Conservation (phyloP, 2,113 vertebrate species). For the Mastomys coucha region DNA sequence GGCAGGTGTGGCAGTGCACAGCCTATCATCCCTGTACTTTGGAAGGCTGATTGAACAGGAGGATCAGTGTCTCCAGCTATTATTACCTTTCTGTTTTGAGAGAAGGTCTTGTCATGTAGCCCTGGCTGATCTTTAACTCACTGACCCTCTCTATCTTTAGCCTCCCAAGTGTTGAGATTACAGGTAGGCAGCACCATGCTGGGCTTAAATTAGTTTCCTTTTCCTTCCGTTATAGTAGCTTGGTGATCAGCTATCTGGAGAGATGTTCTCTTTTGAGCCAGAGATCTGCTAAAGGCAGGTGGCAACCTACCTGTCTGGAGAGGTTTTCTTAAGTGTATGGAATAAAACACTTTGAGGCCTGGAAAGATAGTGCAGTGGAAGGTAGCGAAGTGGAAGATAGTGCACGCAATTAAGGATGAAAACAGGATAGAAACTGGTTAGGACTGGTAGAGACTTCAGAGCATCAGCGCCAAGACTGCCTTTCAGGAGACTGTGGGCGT, state of each 20-base stretch:
- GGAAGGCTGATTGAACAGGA: neutral
- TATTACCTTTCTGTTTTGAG: neutral
- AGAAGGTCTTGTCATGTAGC: neutral
- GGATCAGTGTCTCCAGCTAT: neutral
- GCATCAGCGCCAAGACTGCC: neutral
- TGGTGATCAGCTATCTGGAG: slow-evolving; percentile 1
- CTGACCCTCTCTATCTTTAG: neutral
- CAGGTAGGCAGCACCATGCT: neutral
- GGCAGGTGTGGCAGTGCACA: neutral
- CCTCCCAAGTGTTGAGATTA: neutral
- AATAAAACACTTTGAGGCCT: neutral
- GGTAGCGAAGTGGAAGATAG: neutral
- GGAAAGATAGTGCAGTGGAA: neutral
- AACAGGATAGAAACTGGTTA: neutral
- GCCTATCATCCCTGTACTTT: neutral
- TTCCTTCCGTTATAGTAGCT: neutral
- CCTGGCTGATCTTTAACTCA: neutral
- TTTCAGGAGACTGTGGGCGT: neutral
- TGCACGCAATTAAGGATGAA: neutral
- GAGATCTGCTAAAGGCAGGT: neutral
- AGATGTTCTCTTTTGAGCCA: neutral
- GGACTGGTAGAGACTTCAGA: neutral
- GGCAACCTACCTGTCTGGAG: neutral
- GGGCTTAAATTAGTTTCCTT: neutral
- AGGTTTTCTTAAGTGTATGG: neutral